Conservation (phyloP, 2,888 invertebrate genomes). For the Seira ritae region DNA sequence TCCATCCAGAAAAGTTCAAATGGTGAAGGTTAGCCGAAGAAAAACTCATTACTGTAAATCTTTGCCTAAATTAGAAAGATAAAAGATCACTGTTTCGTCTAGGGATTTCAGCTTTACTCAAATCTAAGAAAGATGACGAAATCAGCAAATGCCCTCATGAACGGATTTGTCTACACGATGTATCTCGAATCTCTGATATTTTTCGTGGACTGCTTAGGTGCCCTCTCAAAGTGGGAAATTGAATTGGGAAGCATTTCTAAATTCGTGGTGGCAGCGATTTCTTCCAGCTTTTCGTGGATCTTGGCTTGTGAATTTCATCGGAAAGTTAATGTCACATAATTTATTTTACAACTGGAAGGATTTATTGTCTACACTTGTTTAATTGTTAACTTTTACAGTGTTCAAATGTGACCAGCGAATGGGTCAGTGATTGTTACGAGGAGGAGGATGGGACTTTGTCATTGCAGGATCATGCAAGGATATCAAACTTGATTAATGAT, state of each 20-base stretch:
- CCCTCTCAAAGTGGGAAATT: background rate
- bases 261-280: background rate
- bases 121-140: background rate
- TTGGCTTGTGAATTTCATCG: background rate
- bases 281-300: background rate
- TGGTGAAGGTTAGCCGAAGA: no score
- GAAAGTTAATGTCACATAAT: background rate
- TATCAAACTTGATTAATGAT: background rate
- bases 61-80: background rate
- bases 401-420: background rate
- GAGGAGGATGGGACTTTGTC: background rate
- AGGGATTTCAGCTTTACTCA: background rate
- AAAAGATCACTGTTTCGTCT: background rate
- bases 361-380: background rate
- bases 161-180: background rate
- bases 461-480: background rate
- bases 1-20: no score
- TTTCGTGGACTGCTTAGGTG: background rate
- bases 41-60: no score
- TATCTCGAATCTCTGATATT: background rate
- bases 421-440: background rate
- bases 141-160: background rate
- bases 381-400: background rate
- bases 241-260: background rate
- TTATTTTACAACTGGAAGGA: background rate